phyloP scores from a whole-genome alignment of 2,888 invertebrate species.

The Oxystoma pomonae region DNA sequence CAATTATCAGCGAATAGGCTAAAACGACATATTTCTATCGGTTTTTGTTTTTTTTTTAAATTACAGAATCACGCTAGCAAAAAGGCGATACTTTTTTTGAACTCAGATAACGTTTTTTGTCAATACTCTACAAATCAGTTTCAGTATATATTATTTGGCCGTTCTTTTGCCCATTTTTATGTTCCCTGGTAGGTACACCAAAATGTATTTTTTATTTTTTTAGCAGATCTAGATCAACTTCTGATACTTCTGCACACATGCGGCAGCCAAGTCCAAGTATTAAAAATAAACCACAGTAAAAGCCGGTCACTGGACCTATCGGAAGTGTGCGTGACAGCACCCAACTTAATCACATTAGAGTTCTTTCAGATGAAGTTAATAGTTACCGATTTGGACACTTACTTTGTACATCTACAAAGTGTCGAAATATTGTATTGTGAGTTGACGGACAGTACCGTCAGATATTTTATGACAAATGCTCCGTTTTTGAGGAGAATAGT shows the following conservation, averaged over 20 bases:
- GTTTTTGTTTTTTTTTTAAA: too few species aligned
- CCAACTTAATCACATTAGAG: constrained; percentile 59
- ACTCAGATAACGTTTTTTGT: too few species aligned
- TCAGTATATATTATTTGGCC: too few species aligned
- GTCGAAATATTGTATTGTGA: constrained; percentile 66
- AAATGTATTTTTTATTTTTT: neutral
- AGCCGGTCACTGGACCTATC: constrained; percentile 38
- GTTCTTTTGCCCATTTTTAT: too few species aligned
- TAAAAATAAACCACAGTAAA: constrained; percentile 40
- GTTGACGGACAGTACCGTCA: constrained; percentile 50
- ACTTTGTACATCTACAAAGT: constrained; percentile 58
- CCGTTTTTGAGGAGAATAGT: constrained; percentile 59
- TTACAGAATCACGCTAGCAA: too few species aligned
- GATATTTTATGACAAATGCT: constrained; percentile 57
- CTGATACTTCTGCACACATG: constrained; percentile 53
- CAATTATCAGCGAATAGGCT: too few species aligned
- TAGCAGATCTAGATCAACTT: constrained; percentile 47
- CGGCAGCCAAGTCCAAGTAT: constrained; percentile 34
- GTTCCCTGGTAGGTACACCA: too few species aligned
- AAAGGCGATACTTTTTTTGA: too few species aligned
- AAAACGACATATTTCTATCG: too few species aligned
- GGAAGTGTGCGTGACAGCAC: constrained; percentile 38
- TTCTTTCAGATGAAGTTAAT: constrained; percentile 63
- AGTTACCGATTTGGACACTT: constrained; percentile 53
- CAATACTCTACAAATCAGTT: too few species aligned